Evolutionary conservation across 2,797 vertebrate genomes (phyloP).

Genomic region (Coregonus sp.): DNA sequence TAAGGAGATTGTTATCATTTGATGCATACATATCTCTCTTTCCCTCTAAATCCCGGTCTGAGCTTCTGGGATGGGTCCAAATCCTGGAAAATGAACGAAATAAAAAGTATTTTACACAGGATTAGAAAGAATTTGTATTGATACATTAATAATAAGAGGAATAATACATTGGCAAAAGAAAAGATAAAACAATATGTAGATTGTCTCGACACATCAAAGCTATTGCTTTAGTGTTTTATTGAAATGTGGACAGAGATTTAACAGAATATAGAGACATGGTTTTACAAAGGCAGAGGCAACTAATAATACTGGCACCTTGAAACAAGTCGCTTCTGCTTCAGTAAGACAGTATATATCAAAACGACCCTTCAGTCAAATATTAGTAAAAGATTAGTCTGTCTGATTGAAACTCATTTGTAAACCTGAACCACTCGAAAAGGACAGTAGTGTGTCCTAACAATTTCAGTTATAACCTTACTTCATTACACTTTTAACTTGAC

Average conservation of each 20-base stretch:
- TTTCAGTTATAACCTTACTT: conserved; percentile 1
- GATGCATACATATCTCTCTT: conserved; percentile 55
- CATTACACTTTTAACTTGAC: conserved; percentile 3
- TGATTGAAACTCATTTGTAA: too few relatives aligned
- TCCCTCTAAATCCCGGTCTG: background rate
- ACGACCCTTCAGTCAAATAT: background rate
- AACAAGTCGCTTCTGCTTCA: conserved; percentile 22
- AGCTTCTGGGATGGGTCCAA: background rate
- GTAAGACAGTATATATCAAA: background rate
- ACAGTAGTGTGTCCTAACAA: background rate
- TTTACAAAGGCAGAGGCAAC: conserved; percentile 38
- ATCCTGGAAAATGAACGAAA: conserved; percentile 22
- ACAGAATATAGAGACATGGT: conserved; percentile 37
- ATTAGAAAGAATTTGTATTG: conserved; percentile 51
- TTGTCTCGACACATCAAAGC: conserved; percentile 44
- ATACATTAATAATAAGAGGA: conserved; percentile 46
- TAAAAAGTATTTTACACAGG: conserved; percentile 42
- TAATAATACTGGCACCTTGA: conserved; percentile 49
- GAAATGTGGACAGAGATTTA: conserved; percentile 32
- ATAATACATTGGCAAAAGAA: conserved; percentile 31
- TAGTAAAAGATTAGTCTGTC: too few relatives aligned
- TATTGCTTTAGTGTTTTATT: conserved; percentile 25
- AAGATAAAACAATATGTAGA: conserved; percentile 32
- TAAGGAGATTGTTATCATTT: conserved; percentile 67
- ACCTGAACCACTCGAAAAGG: background rate